Base-by-base conservation (phyloP, 2,888 invertebrate species). In the Sesia apiformis region DNA sequence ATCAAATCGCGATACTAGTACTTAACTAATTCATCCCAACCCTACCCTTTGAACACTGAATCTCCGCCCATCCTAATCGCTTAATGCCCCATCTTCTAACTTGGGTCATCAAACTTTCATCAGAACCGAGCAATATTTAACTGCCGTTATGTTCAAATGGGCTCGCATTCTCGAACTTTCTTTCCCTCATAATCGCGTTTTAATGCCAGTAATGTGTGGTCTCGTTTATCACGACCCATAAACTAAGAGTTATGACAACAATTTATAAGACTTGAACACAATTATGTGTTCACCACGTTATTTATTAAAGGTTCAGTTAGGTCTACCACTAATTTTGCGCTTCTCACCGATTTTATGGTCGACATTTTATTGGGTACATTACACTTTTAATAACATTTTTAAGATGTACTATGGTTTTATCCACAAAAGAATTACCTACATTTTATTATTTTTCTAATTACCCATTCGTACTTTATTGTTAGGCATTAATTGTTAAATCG, bases 41-140 rank as follows among this genome's bases (percentile, higher is more conserved):
- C 23, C 23, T 23, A 23, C 23, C 23, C 23, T 23, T 23, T 23
- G 23, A 23, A 23, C 23, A 23, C 23, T 23, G 7, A 7, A 42
- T 6, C 7, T 42, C 1, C 42, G 42, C 7, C 42, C 50, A 38
- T 38, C 7, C 50, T 61, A 59, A 61, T 59, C 59, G 56, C 56
- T 57, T 57, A 51, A 57, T 59, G 59, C 40, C 52, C 57, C 53
- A 53, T 54, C 55, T 55, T 54, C 54, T 51, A 59, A 61, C 55
- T 59, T 61, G 7, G 42, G 55, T 56, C 58, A 57, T 58, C 55
- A 59, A 59, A 59, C 57, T 58, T 56, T 57, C 59, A 55, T 55
- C 56, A 51, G 58, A 52, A 53, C 40, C 49, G 46, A 40, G 53
- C 51, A 52, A 52, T 57, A 58, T 59, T 58, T 52, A 59, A 59